Evolutionary conservation across 2,888 invertebrate genomes (phyloP).

Genomic region (Microctonus brassicae): DNA sequence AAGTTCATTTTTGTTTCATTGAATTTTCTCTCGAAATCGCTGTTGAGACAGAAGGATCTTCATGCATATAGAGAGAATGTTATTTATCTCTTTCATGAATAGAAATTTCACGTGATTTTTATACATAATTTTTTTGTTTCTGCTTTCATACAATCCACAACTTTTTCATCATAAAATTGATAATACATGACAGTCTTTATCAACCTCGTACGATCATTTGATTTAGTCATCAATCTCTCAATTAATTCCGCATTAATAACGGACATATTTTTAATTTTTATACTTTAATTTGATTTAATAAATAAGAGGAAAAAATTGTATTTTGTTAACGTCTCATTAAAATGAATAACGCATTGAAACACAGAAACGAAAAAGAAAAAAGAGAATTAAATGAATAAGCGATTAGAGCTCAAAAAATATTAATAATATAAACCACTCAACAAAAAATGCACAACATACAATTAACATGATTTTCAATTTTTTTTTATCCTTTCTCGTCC

Average conservation of each 20-base stretch:
- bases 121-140: conserved; percentile 20
- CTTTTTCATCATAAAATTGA: conserved; percentile 19
- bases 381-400: conserved; percentile 25
- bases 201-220: neutral
- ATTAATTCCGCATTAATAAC: neutral
- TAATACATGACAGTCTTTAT: neutral
- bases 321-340: too few relatives aligned
- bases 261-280: neutral
- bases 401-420: conserved; percentile 32
- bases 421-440: conserved; percentile 11
- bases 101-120: conserved; percentile 22
- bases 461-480: conserved; percentile 42
- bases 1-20: neutral
- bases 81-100: conserved; percentile 11
- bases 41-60: conserved; percentile 19
- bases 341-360: too few relatives aligned
- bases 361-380: conserved; percentile 18
- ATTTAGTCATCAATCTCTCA: neutral
- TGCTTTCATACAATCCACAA: conserved; percentile 8
- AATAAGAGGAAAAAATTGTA: neutral
- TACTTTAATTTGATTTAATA: neutral
- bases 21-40: conserved; percentile 34
- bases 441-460: conserved; percentile 49
- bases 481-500: conserved; percentile 37
- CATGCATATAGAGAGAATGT: conserved; percentile 7